Percentiles rank a stretch among this genome's conserved stretches.
phyloP scores from a whole-genome alignment of 2,888 invertebrate species.

The Tortrix viridana region DNA sequence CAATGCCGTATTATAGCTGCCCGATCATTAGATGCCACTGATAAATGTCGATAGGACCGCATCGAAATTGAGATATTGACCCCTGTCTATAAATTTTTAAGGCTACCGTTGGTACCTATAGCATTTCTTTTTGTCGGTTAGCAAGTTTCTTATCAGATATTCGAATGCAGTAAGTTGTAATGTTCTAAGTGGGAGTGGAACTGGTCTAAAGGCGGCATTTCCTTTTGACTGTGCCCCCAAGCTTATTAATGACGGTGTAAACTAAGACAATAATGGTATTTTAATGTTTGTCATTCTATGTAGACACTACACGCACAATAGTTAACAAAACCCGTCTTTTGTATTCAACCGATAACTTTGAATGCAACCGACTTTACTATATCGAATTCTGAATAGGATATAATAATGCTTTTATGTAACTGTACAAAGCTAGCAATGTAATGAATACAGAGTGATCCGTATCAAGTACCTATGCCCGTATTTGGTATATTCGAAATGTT shows the following conservation, averaged over 20 bases:
- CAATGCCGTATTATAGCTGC: conserved; percentile 72
- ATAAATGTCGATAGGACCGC: conserved; percentile 69
- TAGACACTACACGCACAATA: conserved; percentile 45
- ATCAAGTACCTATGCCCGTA: neutral
- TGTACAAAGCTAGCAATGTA: conserved; percentile 6
- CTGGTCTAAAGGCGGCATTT: conserved; percentile 58
- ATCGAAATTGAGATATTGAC: conserved; percentile 73
- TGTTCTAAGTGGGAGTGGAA: conserved; percentile 52
- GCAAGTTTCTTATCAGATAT: conserved; percentile 60
- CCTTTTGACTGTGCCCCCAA: conserved; percentile 61
- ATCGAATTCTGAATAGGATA: conserved; percentile 19
- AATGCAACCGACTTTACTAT: conserved; percentile 14
- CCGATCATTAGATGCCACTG: conserved; percentile 74
- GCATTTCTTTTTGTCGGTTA: conserved; percentile 45
- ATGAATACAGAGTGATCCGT: conserved; percentile 28
- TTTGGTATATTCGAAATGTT: too few relatives aligned
- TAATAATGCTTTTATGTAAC: conserved; percentile 13
- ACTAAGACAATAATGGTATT: conserved; percentile 71
- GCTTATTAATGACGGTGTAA: conserved; percentile 68
- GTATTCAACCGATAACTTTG: conserved; percentile 22
- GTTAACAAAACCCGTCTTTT: conserved; percentile 32
- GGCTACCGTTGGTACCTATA: conserved; percentile 54
- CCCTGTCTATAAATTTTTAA: conserved; percentile 58
- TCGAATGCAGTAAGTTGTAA: conserved; percentile 63
- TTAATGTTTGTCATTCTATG: conserved; percentile 63